Base-by-base conservation (phyloP, 1,140 invertebrate species). In the Trichonephila inaurata region DNA sequence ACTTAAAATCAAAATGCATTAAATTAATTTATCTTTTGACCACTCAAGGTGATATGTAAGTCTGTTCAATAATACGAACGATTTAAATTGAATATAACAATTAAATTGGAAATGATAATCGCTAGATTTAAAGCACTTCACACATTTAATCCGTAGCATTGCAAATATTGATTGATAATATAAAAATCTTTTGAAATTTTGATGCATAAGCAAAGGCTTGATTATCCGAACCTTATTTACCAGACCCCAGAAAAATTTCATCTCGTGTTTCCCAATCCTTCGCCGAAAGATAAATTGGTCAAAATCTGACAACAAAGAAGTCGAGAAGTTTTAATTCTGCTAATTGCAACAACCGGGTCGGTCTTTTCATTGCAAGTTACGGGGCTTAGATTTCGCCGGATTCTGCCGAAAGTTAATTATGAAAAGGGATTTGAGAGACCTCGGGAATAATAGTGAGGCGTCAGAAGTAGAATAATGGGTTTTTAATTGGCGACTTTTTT, bases 301-400 rank as follows among this genome's bases (percentile, higher is more conserved):
- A 83, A 51, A 60, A 33, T 87, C 85, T 60, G 51, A 33, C 61
- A 64, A 24, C 44, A 58, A 64, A 40, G 86, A 64, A 64, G 24
- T 21, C 86, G 86, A 88, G 86, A 64, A 88, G 86, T 88, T 88
- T 88, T 88, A 88, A 88, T 88, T 88, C 86, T 64, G 62, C 86
- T 88, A 88, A 88, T 88, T 88, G 86, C 62, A 61, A 85, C 83
- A 85, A 33, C 83, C 19, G 44, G 51, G 51, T 40, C 19, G 77
- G 40, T 60, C 58, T 88, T 64, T 88, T 88, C 86, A 64, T 60
- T 51, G 51, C 58, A n/a, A 21, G 44, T 60, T n/a, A n/a, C n/a
- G 82, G 61, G 33, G 86, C 86, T 40, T 40, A 88, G 86, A 62
- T 88, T 88, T 64, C 86, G 60, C 12, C 33, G 60, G 24, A 24